These are phyloP conservation scores for Athalia circularis DNA, from an alignment of 2,888 invertebrate species.

Conservation along the genomic window DNA sequence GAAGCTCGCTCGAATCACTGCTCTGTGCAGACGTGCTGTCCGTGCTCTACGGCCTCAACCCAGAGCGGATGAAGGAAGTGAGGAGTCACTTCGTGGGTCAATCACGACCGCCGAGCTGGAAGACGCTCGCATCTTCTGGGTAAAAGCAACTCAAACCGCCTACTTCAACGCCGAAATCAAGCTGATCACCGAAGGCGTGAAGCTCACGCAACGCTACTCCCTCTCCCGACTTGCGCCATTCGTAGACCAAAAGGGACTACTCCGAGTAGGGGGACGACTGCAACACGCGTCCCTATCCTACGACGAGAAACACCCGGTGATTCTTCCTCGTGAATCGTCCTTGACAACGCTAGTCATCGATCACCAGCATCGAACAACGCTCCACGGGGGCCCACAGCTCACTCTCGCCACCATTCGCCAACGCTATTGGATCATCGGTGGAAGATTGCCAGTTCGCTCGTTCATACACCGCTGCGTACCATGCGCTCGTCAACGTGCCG, in stretches of 20 bases:
- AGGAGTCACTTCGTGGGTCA: neutral
- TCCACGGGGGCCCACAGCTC: conserved; percentile 52
- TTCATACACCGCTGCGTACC: conserved; percentile 45
- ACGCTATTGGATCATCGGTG: conserved; percentile 52
- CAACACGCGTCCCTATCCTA: conserved; percentile 6
- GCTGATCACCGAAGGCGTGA: neutral
- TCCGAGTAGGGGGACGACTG: conserved; percentile 52
- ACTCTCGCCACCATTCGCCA: conserved; percentile 45
- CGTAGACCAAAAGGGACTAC: conserved; percentile 47
- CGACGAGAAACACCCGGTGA: conserved; percentile 48
- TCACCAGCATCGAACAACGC: conserved; percentile 44
- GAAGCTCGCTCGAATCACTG: neutral
- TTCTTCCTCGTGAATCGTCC: conserved; percentile 44
- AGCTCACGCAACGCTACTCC: conserved; percentile 32
- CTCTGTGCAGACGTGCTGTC: neutral
- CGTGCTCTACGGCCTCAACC: neutral
- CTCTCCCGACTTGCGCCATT: conserved; percentile 51
- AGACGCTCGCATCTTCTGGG: conserved; percentile 37
- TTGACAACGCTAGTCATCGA: conserved; percentile 46
- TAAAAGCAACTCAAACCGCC: conserved; percentile 30
- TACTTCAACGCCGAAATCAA: conserved; percentile 30
- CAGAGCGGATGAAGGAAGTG: neutral
- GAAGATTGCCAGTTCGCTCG: conserved; percentile 45
- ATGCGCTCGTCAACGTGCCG: conserved; percentile 33
- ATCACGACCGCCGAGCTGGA: conserved; percentile 44